Evolutionary conservation across 2,113 vertebrate genomes (phyloP).

Genomic region (Ia io): DNA sequence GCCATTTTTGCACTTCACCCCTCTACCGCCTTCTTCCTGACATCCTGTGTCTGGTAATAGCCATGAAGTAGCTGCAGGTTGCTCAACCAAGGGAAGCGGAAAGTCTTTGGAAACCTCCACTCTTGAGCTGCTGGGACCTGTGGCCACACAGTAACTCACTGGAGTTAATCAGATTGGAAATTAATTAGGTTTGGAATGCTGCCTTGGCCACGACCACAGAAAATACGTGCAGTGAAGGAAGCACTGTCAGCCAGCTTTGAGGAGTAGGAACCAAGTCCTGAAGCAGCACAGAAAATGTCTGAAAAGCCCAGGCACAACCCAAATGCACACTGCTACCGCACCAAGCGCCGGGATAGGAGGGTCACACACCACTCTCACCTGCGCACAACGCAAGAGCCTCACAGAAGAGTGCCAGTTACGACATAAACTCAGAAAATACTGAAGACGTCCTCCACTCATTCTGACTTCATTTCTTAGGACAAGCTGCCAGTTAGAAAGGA

Average conservation of each 20-base stretch:
- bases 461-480: not conserved
- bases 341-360: accelerated
- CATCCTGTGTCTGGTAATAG: not conserved
- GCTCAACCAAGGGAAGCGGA: not conserved
- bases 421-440: not conserved
- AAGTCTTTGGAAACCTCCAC: not conserved
- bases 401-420: not conserved
- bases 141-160: not conserved
- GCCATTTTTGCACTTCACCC: too few species aligned
- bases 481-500: not conserved
- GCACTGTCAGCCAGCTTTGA: not conserved
- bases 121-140: not conserved
- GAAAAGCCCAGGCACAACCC: not conserved
- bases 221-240: not conserved
- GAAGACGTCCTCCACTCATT: not conserved
- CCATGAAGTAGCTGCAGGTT: not conserved
- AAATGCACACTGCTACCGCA: accelerated
- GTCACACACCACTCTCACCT: not conserved
- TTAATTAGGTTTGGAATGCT: not conserved
- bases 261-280: not conserved
- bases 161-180: not conserved
- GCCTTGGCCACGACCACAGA: not conserved
- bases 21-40: not conserved
- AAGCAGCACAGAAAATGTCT: not conserved
- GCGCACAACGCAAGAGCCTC: not conserved